Base-by-base conservation (phyloP, 2,888 invertebrate species). In the Tridacna crocea region DNA sequence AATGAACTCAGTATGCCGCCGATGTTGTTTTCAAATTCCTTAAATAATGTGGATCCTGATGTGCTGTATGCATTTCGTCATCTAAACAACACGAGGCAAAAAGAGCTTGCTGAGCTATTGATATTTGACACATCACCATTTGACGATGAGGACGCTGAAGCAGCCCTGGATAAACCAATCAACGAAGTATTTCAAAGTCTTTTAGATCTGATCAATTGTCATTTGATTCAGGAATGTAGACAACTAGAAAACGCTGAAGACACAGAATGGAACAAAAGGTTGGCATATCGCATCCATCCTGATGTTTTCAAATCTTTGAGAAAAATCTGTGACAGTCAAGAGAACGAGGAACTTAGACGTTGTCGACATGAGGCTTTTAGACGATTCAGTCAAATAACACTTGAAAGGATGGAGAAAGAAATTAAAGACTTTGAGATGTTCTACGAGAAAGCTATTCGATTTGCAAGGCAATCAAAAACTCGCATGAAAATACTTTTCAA, bases 51-150 rank as follows among this genome's bases (percentile, higher is more conserved):
- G 36, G 36, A 36, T 36, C 36, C 36, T 36, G 36, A 36, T 51
- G 51, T 47, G 24, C 15, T n/a, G 51, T 19, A 6, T 24, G 22
- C 15, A 6, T 10, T 70, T 15, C 10, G 22, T 8, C 26, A 70
- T 47, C 70, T 70, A 48, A n/a, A 70, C 1, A 8, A n/a, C 15
- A 24, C n/a, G 8, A 22, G 22, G 46, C 19, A 51, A 24, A 19
- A 22, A n/a, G 17, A 47, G 26, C 46, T 70, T 11, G 70, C 48
- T 17, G 51, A 24, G 70, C 46, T 70, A 15, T 51, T 70, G 70
- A 70, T 70, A 19, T 70, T 70, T 70, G 70, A 70, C 24, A 70
- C 70, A 70, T 70, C 51, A 24, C 0, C 13, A 11, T 70, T 70
- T 24, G n/a, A n/a, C 51, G 22, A 22, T 8, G 24, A 47, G 15